phyloP scores from a whole-genome alignment of 2,888 invertebrate genomes.

The Sinotaia quadrata region DNA sequence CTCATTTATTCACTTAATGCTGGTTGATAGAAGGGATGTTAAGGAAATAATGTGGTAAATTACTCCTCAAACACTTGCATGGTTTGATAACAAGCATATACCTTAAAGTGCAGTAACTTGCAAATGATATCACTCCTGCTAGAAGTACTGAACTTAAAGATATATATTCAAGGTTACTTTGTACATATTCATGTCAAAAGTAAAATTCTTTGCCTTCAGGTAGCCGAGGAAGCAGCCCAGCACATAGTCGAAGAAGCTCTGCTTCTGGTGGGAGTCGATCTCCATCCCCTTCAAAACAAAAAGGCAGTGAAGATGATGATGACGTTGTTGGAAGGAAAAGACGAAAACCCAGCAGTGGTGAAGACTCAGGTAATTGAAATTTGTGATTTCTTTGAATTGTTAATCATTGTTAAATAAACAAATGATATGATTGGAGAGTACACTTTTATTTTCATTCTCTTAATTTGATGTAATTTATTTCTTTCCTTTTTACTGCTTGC shows the following conservation, averaged over 20 bases:
- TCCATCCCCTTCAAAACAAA: constrained; percentile 18
- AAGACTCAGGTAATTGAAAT: background rate
- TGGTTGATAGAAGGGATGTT: too few relatives aligned
- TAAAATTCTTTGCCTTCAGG: background rate
- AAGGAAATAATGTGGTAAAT: too few relatives aligned
- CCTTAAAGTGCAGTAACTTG: too few relatives aligned
- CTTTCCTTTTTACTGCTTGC: too few relatives aligned
- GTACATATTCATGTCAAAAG: background rate
- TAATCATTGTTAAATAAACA: background rate
- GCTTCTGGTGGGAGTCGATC: constrained; percentile 26
- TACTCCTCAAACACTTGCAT: too few relatives aligned
- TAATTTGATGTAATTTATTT: too few relatives aligned
- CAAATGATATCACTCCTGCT: too few relatives aligned
- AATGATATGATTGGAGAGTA: too few relatives aligned
- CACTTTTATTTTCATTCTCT: too few relatives aligned
- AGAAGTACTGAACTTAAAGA: too few relatives aligned
- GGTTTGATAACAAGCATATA: too few relatives aligned
- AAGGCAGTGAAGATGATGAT: constrained; percentile 12
- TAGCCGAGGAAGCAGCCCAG: constrained; percentile 25
- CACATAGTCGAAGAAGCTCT: constrained; percentile 28
- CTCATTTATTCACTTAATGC: too few relatives aligned
- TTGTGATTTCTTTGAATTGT: background rate
- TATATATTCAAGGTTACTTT: background rate
- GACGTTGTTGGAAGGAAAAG: constrained; percentile 14
- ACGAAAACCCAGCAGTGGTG: constrained; percentile 18